Conservation (phyloP, 2,888 invertebrate genomes). For the Ennomos erosarius region DNA sequence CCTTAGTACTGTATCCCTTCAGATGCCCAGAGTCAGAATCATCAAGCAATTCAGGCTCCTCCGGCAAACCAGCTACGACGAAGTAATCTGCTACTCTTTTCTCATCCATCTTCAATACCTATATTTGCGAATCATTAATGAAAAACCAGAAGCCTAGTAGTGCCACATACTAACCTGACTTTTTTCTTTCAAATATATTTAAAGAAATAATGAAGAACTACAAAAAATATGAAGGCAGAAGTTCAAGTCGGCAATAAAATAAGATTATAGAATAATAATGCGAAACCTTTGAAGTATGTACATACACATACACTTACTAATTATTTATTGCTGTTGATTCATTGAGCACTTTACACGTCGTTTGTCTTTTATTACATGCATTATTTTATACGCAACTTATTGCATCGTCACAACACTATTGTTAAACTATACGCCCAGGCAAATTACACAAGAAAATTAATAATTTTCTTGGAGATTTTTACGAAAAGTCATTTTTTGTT, state of each 20-base stretch:
- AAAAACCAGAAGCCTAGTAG: constrained; percentile 36
- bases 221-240: not conserved
- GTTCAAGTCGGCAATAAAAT: not conserved
- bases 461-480: constrained; percentile 50
- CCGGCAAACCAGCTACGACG: constrained; percentile 97
- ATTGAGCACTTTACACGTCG: constrained; percentile 49
- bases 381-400: constrained; percentile 44
- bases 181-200: constrained; percentile 3
- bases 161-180: constrained; percentile 28
- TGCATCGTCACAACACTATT: constrained; percentile 43
- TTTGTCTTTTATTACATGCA: constrained; percentile 49
- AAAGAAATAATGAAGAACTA: not conserved
- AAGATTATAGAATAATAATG: constrained; percentile 45
- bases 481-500: constrained; percentile 62
- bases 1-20: constrained; percentile 92
- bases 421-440: not conserved
- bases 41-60: constrained; percentile 90
- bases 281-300: constrained; percentile 68
- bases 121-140: constrained; percentile 49
- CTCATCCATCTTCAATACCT: constrained; percentile 89
- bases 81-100: constrained; percentile 98
- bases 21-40: constrained; percentile 93
- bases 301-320: constrained; percentile 66
- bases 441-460: constrained; percentile 29
- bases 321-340: constrained; percentile 47